Conservation (phyloP, 2,113 vertebrate genomes). For the Eublepharis macularius region DNA sequence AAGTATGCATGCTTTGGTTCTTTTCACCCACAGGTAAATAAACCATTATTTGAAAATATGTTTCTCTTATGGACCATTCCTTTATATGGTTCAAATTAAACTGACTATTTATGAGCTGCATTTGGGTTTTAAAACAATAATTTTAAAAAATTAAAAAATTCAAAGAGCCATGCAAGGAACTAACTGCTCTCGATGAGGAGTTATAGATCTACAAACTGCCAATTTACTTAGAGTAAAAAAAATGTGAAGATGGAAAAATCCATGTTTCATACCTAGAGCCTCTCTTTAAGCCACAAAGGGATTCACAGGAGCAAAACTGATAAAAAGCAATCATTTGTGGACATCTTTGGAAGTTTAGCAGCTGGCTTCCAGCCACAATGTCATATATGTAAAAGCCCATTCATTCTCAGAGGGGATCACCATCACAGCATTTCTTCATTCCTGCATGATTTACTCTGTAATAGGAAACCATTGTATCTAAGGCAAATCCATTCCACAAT, state of each 20-base stretch:
- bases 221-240: conserved; percentile 25
- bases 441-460: conserved; percentile 14
- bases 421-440: not conserved
- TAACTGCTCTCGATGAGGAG: conserved; percentile 7
- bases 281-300: conserved; percentile 32
- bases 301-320: not conserved
- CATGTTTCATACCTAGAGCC: conserved; percentile 25
- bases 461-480: conserved; percentile 18
- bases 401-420: conserved; percentile 26
- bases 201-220: conserved; percentile 6
- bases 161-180: not conserved
- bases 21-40: not conserved
- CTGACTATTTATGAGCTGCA: not conserved
- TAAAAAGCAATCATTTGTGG: conserved; percentile 39
- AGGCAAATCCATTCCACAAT: conserved; percentile 38
- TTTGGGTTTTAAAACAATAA: conserved; percentile 21
- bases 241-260: conserved; percentile 20
- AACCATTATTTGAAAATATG: not conserved
- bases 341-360: conserved; percentile 27
- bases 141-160: not conserved
- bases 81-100: conserved; percentile 10
- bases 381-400: conserved; percentile 35
- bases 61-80: conserved; percentile 6
- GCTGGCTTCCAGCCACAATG: conserved; percentile 35
- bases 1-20: not conserved